Percentiles rank a stretch among this genome's conserved stretches.
Conservation (phyloP, 2,888 invertebrate species). For the Amphipyra tragopoginis region DNA sequence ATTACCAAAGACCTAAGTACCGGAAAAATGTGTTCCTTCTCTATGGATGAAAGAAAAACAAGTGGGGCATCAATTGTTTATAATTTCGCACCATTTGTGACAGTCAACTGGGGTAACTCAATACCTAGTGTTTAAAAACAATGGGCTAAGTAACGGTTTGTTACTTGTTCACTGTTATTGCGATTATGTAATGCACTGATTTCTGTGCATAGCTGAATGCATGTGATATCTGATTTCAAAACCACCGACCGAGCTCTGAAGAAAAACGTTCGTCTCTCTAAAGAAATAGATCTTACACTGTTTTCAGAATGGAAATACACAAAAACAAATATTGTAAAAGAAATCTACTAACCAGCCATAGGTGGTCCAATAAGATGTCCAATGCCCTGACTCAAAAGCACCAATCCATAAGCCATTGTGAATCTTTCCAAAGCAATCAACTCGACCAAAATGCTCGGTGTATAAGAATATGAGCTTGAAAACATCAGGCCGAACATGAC, state of each 20-base stretch:
- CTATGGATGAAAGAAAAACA: background rate
- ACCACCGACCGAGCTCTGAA: background rate
- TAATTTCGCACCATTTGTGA: constrained; percentile 3
- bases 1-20: background rate
- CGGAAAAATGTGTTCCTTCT: background rate
- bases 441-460: constrained; percentile 97
- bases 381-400: constrained; percentile 96
- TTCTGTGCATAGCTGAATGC: background rate
- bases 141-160: constrained; percentile 10
- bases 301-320: too few relatives aligned
- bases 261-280: too few relatives aligned
- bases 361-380: constrained; percentile 98
- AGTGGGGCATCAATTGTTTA: constrained; percentile 16
- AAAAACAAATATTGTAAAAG: background rate
- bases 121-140: constrained; percentile 39
- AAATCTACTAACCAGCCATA: constrained; percentile 93
- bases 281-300: too few relatives aligned
- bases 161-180: constrained; percentile 15
- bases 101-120: constrained; percentile 9
- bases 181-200: constrained; percentile 15
- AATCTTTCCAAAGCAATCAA: constrained; percentile 97
- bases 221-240: background rate
- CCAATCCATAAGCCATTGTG: constrained; percentile 97
- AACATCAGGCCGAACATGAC: constrained; percentile 96
- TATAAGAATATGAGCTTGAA: constrained; percentile 97